Evolutionary conservation across 2,888 invertebrate genomes (phyloP), one percentile per base, ranked within the genome.

Genomic region (Atherix ibis): DNA sequence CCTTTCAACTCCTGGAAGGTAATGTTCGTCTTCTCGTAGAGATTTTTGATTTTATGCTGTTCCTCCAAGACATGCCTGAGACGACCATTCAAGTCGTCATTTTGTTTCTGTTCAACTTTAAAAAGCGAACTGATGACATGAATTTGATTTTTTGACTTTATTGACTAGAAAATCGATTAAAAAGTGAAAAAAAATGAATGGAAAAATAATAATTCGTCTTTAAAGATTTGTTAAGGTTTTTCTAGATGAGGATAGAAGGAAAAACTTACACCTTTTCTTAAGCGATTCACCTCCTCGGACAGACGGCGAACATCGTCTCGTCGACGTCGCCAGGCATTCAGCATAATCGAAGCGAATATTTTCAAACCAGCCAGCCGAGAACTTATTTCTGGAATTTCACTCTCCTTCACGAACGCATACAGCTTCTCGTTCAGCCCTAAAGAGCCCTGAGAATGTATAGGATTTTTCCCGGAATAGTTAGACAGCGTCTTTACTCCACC

Each of bases 241-340:
- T n/a, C n/a, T n/a, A n/a, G n/a, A n/a, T n/a, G n/a, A n/a, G n/a
- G n/a, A n/a, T n/a, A n/a, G n/a, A n/a, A n/a, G n/a, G n/a, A 12
- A 19, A 22, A 19, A 44, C 48, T 44, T 37, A 56, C 58, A 6
- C 37, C 39, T 13, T 32, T 38, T 32, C 49, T 46, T 1, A 55
- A 38, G 2, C 40, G 35, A 2, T 48, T 44, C 1, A 55, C 35
- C 2, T 44, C 41, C 3, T 44, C 33, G 13, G 41, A 42, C 18
- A 58, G 34, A 12, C 43, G 32, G 4, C 40, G 44, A 3, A 55
- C 51, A 19, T 58, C 54, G 3, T 46, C 45, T 2, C 52, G 46
- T 5, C 53, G 36, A 8, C 45, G 46, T 1, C 58, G 53, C 58
- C 58, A 58, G 4, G 54, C 49, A 32, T 51, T 46, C 16, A 58